phyloP scores from a whole-genome alignment of 1,140 invertebrate genomes.

The Hycleus phaleratus region DNA sequence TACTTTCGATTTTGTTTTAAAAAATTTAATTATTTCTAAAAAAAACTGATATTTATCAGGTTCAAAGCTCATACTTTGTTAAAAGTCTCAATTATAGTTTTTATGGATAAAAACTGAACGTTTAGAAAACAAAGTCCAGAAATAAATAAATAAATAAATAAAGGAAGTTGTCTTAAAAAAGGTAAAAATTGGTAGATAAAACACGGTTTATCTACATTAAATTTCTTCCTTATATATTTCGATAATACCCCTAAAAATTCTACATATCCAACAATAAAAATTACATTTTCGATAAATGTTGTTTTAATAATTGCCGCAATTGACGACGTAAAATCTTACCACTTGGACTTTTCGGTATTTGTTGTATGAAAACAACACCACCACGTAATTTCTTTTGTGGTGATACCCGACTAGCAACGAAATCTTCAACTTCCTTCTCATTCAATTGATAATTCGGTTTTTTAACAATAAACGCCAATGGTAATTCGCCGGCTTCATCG shows the following conservation, averaged over 20 bases:
- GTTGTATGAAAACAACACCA: conserved; percentile 56
- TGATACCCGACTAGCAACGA: conserved; percentile 52
- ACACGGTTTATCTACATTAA: neutral
- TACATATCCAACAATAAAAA: neutral
- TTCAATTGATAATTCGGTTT: conserved; percentile 40
- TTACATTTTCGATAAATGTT: neutral
- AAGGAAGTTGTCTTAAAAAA: neutral
- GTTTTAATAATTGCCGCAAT: conserved; percentile 26
- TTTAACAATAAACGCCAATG: conserved; percentile 60
- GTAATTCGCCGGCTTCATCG: conserved; percentile 57
- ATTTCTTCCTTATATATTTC: neutral
- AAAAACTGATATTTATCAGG: too few relatives aligned
- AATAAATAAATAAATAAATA: too few relatives aligned
- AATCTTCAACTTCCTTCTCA: conserved; percentile 44
- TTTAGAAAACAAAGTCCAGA: too few relatives aligned
- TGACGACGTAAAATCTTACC: conserved; percentile 65
- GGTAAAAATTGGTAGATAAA: neutral
- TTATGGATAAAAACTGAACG: too few relatives aligned
- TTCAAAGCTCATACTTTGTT: too few relatives aligned
- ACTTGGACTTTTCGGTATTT: conserved; percentile 64
- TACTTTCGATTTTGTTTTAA: too few relatives aligned
- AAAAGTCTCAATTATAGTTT: too few relatives aligned
- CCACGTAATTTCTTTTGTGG: conserved; percentile 60
- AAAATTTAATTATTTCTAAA: too few relatives aligned
- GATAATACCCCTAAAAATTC: neutral